phyloP scores from a whole-genome alignment of 2,888 invertebrate species.

The Drosophila kuntzei region DNA sequence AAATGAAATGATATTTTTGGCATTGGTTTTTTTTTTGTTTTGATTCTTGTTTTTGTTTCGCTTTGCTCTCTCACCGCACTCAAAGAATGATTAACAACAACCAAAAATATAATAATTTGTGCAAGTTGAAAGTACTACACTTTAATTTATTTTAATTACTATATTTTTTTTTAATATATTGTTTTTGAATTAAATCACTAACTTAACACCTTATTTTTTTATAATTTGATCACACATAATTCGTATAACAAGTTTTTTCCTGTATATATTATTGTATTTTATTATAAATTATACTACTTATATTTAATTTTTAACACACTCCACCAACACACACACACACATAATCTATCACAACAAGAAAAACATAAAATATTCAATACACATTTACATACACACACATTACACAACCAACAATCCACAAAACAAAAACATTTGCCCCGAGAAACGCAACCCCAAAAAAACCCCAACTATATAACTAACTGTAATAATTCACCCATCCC shows the following conservation, averaged over 20 bases:
- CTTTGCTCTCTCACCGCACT: conserved; percentile 47
- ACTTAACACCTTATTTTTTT: conserved; percentile 65
- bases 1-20: background rate
- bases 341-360: conserved; percentile 34
- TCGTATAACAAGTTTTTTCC: conserved; percentile 64
- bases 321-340: conserved; percentile 46
- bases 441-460: conserved; percentile 20
- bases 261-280: conserved; percentile 55
- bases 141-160: conserved; percentile 55
- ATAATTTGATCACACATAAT: conserved; percentile 67
- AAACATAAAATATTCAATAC: conserved; percentile 29
- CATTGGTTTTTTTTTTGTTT: conserved; percentile 6
- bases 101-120: conserved; percentile 67
- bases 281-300: conserved; percentile 40
- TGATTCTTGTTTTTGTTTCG: conserved; percentile 32
- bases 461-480: conserved; percentile 25
- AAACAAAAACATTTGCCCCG: conserved; percentile 46
- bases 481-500: conserved; percentile 18
- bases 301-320: conserved; percentile 55
- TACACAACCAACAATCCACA: conserved; percentile 21
- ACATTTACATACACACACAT: conserved; percentile 29
- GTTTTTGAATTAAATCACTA: conserved; percentile 43
- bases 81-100: conserved; percentile 43
- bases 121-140: conserved; percentile 83
- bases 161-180: conserved; percentile 32